A percentile compares a stretch with the other conserved stretches of the same genome.
phyloP scores from a whole-genome alignment of 2,888 invertebrate species.

The Ecdyonurus torrentis region DNA sequence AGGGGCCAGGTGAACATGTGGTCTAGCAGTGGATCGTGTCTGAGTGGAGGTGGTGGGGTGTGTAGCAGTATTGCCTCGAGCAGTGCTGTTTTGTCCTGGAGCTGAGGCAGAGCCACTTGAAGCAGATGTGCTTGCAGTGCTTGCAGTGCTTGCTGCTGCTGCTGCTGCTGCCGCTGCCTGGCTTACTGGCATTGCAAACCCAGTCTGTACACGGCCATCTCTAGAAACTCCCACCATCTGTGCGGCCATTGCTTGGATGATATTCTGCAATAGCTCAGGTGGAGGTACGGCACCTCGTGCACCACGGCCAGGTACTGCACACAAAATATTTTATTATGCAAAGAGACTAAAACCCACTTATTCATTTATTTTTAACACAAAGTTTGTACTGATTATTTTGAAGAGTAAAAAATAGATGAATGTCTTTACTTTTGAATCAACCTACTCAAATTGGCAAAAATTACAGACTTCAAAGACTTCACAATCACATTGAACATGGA shows the following conservation, averaged over 20 bases:
- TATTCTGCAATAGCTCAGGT: slow-evolving; percentile 34
- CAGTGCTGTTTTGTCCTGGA: slow-evolving; percentile 27
- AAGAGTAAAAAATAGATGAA: no score
- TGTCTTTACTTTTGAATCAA: no score
- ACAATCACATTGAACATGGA: no score
- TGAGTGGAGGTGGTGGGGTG: slow-evolving; percentile 54
- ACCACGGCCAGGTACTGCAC: not conserved
- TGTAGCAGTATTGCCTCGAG: slow-evolving; percentile 44
- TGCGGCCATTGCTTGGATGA: slow-evolving; percentile 35
- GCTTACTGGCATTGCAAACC: slow-evolving; percentile 10
- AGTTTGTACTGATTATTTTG: no score
- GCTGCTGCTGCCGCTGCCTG: slow-evolving; percentile 16
- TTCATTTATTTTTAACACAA: no score
- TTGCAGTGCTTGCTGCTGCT: slow-evolving; percentile 19
- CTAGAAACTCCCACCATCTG: slow-evolving; percentile 22
- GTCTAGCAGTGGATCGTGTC: slow-evolving; percentile 48
- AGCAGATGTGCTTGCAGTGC: slow-evolving; percentile 13
- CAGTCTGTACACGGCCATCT: slow-evolving; percentile 16
- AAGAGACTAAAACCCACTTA: no score
- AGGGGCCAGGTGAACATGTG: slow-evolving; percentile 42
- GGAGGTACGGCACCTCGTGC: slow-evolving; percentile 28
- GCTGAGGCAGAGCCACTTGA: slow-evolving; percentile 3
- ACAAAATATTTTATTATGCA: no score
- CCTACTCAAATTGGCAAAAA: no score
- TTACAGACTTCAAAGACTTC: no score